Percentiles rank a stretch among this genome's conserved stretches.
Evolutionary conservation across 2,113 vertebrate species (phyloP).

Genomic region (Lanius collurio): DNA sequence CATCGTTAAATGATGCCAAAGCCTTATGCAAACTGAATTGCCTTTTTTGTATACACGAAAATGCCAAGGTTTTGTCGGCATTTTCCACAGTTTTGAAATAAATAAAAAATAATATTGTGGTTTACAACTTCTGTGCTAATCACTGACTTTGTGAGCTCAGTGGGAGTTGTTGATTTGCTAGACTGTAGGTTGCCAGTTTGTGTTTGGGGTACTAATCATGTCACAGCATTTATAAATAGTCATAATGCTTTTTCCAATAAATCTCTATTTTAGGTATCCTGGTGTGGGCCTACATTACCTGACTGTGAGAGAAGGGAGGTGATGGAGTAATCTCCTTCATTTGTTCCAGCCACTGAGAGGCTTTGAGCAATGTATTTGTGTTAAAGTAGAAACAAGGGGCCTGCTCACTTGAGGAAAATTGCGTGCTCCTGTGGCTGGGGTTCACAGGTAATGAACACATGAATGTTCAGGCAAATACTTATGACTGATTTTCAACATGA

Average conservation of each 20-base stretch:
- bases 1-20: neutral
- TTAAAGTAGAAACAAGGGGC: neutral
- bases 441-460: neutral
- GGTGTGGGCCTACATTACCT: neutral
- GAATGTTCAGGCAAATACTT: neutral
- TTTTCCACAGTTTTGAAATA: neutral
- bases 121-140: neutral
- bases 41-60: neutral
- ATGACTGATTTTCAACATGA: neutral
- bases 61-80: neutral
- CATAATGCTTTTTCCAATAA: neutral
- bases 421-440: neutral
- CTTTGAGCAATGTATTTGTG: neutral
- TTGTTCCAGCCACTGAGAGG: neutral
- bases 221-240: neutral
- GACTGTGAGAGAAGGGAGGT: neutral
- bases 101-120: neutral
- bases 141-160: neutral
- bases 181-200: neutral
- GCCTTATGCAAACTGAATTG: neutral
- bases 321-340: neutral
- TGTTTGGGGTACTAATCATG: neutral
- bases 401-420: neutral
- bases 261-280: neutral
- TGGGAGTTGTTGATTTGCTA: neutral